These are phyloP conservation scores for Dorcus parallelipipedus DNA, from an alignment of 2,888 invertebrate species.

Conservation along the genomic window DNA sequence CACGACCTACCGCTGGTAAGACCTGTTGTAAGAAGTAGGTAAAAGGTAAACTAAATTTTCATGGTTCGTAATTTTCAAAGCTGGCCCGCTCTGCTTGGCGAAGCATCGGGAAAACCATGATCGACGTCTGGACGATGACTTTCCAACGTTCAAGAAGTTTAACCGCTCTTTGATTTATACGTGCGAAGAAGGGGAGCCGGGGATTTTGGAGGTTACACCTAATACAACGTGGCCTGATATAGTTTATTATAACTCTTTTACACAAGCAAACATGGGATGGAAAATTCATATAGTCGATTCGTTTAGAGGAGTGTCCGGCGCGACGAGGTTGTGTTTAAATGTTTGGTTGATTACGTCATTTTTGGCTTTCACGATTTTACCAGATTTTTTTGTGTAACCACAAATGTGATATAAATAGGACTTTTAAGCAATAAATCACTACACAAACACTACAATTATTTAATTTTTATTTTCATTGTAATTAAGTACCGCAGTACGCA, in stretches of 20 bases:
- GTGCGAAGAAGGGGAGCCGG: conserved; percentile 73
- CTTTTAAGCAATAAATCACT: too few species aligned
- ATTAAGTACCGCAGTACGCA: too few species aligned
- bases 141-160: conserved; percentile 76
- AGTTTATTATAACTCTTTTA: conserved; percentile 91
- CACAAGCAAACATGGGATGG: conserved; percentile 93
- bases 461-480: too few species aligned
- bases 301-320: conserved; percentile 46
- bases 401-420: too few species aligned
- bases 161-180: conserved; percentile 69
- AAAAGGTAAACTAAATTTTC: neutral
- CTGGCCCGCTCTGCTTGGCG: conserved; percentile 77
- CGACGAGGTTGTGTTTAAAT: too few species aligned
- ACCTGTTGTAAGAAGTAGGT: neutral
- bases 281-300: conserved; percentile 88
- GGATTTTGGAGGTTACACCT: conserved; percentile 75
- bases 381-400: too few species aligned
- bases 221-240: conserved; percentile 88
- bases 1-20: conserved; percentile 70
- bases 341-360: too few species aligned
- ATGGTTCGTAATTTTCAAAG: conserved; percentile 40
- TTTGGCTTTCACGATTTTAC: too few species aligned
- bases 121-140: conserved; percentile 75
- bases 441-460: too few species aligned
- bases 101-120: conserved; percentile 64